Conservation (phyloP, 2,888 invertebrate species). For the Toxonevra muliebris region DNA sequence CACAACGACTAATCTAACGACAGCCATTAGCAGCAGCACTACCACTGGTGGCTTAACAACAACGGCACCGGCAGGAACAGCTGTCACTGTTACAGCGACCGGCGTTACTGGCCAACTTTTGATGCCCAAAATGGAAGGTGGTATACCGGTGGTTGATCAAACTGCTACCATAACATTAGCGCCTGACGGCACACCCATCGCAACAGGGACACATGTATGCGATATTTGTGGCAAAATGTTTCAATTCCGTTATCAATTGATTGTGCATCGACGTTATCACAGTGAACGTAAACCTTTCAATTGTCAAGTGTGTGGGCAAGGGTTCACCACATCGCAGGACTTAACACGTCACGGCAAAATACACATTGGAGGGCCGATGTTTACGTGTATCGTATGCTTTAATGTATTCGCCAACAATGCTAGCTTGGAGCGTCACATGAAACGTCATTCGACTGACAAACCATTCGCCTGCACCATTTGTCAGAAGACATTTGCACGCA, state of each 20-base stretch:
- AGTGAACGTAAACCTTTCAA: slow-evolving; percentile 87
- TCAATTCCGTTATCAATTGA: slow-evolving; percentile 86
- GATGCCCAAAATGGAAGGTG: slow-evolving; percentile 65
- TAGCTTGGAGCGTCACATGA: slow-evolving; percentile 79
- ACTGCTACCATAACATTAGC: slow-evolving; percentile 69
- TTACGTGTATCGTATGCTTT: slow-evolving; percentile 77
- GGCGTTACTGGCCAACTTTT: slow-evolving; percentile 50
- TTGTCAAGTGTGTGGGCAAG: slow-evolving; percentile 83
- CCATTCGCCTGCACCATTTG: slow-evolving; percentile 87
- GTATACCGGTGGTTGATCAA: slow-evolving; percentile 61
- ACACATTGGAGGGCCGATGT: slow-evolving; percentile 82
- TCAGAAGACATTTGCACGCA: slow-evolving; percentile 86
- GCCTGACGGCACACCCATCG: slow-evolving; percentile 67
- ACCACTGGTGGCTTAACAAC: slow-evolving; percentile 43
- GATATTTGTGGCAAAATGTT: slow-evolving; percentile 89
- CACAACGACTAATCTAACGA: slow-evolving; percentile 39
- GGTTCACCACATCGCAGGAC: slow-evolving; percentile 82
- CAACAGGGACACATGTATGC: slow-evolving; percentile 75
- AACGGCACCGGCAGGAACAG: slow-evolving; percentile 43
- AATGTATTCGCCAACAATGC: slow-evolving; percentile 79
- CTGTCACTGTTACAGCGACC: slow-evolving; percentile 35
- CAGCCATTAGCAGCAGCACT: slow-evolving; percentile 36
- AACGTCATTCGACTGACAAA: slow-evolving; percentile 83
- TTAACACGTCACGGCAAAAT: slow-evolving; percentile 85
- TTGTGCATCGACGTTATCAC: slow-evolving; percentile 87